Base-by-base conservation (phyloP, 2,888 invertebrate genomes). In the Agrochola lychnidis region DNA sequence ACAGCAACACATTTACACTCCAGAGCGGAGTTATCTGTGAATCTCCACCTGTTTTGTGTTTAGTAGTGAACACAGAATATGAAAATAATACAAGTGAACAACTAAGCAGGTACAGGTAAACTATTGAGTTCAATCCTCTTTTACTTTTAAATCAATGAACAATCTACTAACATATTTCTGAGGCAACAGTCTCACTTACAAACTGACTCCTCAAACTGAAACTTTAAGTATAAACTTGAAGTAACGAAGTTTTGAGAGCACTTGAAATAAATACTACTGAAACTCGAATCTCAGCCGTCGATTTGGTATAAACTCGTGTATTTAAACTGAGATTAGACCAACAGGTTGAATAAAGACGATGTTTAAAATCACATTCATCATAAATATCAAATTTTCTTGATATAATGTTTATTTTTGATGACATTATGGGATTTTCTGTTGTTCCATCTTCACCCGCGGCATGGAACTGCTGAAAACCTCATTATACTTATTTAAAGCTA, bases 261-360 rank as follows among this genome's bases (percentile, higher is more conserved):
- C 76, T 86, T 84, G 79, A 84, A 84, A 88, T 86, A 78, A 80
- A 88, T 81, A 86, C 78, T 70, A 77, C 73, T 78, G 79, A 77
- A 79, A 79, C 75, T 81, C 70, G 72, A 81, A 56, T 80, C 81
- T 53, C 70, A 73, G 48, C 25, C 70, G 57, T 70, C 51, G 51
- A 77, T 71, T 83, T 48, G 25, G 51, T 25, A 57, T 16, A 40
- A 79, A 87, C 61, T 74, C 62, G 45, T 42, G 66, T 79, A 74
- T 82, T 76, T 40, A 66, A 78, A 69, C 83, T 42, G 45, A 45
- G 45, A 66, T 84, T 57, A 78, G 51, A 76, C 53, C 68, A 76
- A 79, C 77, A 88, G 87, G 61, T 82, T 63, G 14, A 67, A 76
- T 62, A 4, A 53, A 40, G 22, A 48, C 40, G 36, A 68, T 22